Conservation (phyloP, 1,140 invertebrate genomes). For the Diabrotica virgifera region DNA sequence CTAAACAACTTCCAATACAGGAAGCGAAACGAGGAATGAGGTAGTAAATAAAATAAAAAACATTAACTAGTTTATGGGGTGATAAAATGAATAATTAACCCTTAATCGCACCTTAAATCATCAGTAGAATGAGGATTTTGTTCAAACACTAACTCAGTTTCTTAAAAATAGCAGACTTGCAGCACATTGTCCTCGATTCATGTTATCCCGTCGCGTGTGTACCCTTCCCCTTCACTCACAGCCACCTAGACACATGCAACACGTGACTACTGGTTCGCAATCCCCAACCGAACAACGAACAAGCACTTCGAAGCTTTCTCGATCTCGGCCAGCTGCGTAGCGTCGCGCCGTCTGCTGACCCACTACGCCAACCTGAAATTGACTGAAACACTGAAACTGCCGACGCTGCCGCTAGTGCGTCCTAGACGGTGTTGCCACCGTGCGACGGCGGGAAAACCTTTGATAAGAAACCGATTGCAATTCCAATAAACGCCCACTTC, state of each 20-base stretch:
- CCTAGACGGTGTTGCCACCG: not conserved
- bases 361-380: not conserved
- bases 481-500: too few species aligned
- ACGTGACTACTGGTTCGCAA: not conserved
- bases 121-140: too few species aligned
- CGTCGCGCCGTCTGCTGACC: not conserved
- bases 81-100: too few species aligned
- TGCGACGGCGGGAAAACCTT: too few species aligned
- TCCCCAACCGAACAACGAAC: not conserved
- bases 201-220: not conserved
- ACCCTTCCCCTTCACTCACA: not conserved
- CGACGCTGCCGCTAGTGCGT: not conserved
- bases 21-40: too few species aligned
- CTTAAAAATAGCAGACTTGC: too few species aligned
- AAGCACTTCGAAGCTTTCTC: not conserved
- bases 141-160: too few species aligned
- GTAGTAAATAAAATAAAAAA: too few species aligned
- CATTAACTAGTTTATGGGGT: too few species aligned
- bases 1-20: too few species aligned
- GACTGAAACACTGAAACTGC: conserved; percentile 2
- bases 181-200: not conserved
- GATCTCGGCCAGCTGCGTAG: not conserved
- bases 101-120: too few species aligned
- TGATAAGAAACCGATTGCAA: too few species aligned
- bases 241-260: not conserved